Conservation (phyloP, 1,140 invertebrate genomes). For the Brachionus angularis region DNA sequence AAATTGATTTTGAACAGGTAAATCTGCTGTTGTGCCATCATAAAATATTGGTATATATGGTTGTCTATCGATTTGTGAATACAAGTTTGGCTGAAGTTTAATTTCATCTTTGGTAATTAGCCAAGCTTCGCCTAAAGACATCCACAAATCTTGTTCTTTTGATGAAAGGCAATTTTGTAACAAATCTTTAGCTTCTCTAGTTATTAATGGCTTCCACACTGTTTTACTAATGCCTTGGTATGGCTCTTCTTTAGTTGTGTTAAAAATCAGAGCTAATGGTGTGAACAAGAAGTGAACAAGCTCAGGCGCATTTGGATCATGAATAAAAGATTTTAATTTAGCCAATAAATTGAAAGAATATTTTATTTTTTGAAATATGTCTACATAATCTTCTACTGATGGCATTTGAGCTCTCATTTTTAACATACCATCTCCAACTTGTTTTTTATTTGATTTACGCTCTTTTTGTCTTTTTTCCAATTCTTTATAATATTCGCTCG, state of each 20-base stretch:
- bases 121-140: not conserved
- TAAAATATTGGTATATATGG: constrained; percentile 1
- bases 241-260: not conserved
- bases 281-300: constrained; percentile 35
- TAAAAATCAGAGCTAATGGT: constrained; percentile 2
- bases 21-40: not conserved
- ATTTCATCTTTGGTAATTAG: not conserved
- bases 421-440: not conserved
- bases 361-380: constrained; percentile 40
- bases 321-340: not conserved
- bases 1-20: not conserved
- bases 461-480: constrained; percentile 7
- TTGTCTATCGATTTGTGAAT: not conserved
- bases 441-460: constrained; percentile 15
- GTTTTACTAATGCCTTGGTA: constrained; percentile 12
- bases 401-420: constrained; percentile 10
- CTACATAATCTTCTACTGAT: not conserved
- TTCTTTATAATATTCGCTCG: constrained; percentile 24
- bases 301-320: constrained; percentile 24
- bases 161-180: constrained; percentile 8
- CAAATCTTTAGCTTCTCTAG: constrained; percentile 20
- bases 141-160: constrained; percentile 29
- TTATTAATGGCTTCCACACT: constrained; percentile 18
- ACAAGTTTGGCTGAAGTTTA: not conserved
- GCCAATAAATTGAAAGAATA: constrained; percentile 26